These are phyloP conservation scores for Trididemnum miniatum DNA, from an alignment of 23 tunicate species.

Conservation along the genomic window DNA sequence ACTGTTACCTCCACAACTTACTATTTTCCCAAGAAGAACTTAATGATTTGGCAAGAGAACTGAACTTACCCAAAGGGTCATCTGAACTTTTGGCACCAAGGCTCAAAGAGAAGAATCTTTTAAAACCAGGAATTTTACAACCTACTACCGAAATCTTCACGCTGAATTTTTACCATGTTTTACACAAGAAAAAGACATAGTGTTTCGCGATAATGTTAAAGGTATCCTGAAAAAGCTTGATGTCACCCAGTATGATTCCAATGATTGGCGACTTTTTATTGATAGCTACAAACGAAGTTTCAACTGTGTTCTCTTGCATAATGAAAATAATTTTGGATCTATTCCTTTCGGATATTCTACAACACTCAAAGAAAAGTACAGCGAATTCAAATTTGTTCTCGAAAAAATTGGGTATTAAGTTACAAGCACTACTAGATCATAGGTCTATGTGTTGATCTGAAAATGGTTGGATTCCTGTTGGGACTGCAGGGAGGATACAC, in stretches of 20 bases:
- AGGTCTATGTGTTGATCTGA: constrained; percentile 16
- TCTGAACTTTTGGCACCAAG: constrained; percentile 9
- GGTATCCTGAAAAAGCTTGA: not conserved
- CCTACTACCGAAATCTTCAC: not conserved
- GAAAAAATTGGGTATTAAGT: not conserved
- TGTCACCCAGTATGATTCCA: not conserved
- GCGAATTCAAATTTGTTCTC: not conserved
- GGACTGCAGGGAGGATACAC: constrained; percentile 15
- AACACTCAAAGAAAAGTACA: constrained; percentile 14
- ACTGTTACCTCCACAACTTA: not conserved
- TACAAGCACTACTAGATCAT: not conserved
- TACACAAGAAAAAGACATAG: not conserved
- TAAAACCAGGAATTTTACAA: not conserved
- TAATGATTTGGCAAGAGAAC: constrained; percentile 3
- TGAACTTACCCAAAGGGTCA: not conserved
- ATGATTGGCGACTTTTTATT: constrained; percentile 19
- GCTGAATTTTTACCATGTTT: not conserved
- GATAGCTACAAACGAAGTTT: constrained; percentile 15
- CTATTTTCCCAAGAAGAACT: constrained; percentile 9
- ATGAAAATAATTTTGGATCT: not conserved
- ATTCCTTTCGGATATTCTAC: constrained; percentile 1
- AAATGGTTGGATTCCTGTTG: constrained; percentile 10
- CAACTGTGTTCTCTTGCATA: constrained; percentile 7
- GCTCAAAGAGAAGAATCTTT: not conserved
- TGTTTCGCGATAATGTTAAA: not conserved